Evolutionary conservation across 2,888 invertebrate genomes (phyloP).

Genomic region (Plagiodera versicolora): DNA sequence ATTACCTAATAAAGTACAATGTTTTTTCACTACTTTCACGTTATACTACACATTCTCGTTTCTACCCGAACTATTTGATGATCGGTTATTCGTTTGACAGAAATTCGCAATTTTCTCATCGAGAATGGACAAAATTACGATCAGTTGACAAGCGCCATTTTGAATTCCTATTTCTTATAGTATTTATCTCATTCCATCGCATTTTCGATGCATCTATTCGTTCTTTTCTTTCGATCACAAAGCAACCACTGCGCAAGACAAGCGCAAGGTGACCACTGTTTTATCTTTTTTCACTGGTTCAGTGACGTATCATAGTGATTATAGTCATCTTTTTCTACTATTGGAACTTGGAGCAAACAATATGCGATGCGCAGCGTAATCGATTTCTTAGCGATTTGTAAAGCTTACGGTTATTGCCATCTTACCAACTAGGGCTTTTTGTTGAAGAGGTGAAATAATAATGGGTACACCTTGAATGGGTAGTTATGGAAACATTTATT

Average conservation of each 20-base stretch:
- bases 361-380: too few species aligned
- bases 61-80: conserved; percentile 29
- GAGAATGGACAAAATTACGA: conserved; percentile 41
- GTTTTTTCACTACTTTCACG: conserved; percentile 39
- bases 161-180: conserved; percentile 29
- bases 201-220: conserved; percentile 11
- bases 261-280: conserved; percentile 16
- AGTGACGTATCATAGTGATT: conserved; percentile 16
- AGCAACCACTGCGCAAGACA: conserved; percentile 33
- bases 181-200: conserved; percentile 25
- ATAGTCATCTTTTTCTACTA: conserved; percentile 27
- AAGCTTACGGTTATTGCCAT: too few species aligned
- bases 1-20: conserved; percentile 35
- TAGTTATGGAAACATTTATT: too few species aligned
- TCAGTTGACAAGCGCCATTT: conserved; percentile 46
- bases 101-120: conserved; percentile 36
- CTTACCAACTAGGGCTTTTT: too few species aligned
- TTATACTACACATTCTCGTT: conserved; percentile 45
- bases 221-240: conserved; percentile 28
- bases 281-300: conserved; percentile 26
- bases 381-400: too few species aligned
- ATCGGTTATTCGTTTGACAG: conserved; percentile 20
- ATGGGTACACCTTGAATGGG: too few species aligned
- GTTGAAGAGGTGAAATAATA: too few species aligned
- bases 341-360: too few species aligned